These are phyloP conservation scores for Drepana falcataria DNA, from an alignment of 2,888 invertebrate species.

Conservation along the genomic window DNA sequence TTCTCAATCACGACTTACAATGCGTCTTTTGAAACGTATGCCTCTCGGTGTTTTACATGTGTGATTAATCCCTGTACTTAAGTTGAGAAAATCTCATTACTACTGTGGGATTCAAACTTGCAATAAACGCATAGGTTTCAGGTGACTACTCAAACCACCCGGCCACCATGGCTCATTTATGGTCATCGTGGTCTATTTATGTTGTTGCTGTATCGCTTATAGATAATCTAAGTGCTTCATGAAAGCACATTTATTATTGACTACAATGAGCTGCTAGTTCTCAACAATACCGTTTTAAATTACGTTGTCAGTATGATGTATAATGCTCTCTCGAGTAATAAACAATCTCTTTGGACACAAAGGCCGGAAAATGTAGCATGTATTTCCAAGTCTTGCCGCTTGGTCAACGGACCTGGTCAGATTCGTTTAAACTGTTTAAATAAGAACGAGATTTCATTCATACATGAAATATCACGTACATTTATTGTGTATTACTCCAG, in stretches of 20 bases:
- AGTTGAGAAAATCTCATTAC: too few relatives aligned
- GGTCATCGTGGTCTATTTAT: background rate
- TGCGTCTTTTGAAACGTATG: too few relatives aligned
- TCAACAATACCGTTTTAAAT: slow-evolving; percentile 10
- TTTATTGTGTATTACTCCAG: too few relatives aligned
- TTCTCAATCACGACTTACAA: too few relatives aligned
- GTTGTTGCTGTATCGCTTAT: background rate
- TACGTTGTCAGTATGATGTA: slow-evolving; percentile 8
- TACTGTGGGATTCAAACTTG: too few relatives aligned
- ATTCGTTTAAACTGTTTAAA: slow-evolving; percentile 15
- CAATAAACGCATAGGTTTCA: too few relatives aligned
- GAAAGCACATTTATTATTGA: background rate
- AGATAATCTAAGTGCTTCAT: background rate
- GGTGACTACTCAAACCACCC: too few relatives aligned
- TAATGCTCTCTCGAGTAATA: slow-evolving; percentile 15
- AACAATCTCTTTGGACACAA: slow-evolving; percentile 22
- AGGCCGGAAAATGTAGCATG: slow-evolving; percentile 22
- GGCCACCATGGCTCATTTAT: too few relatives aligned
- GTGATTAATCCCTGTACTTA: too few relatives aligned
- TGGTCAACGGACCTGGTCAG: slow-evolving; percentile 15
- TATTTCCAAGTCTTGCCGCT: slow-evolving; percentile 18
- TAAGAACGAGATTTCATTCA: background rate
- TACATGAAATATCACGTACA: too few relatives aligned
- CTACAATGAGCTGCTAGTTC: background rate
- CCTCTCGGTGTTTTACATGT: too few relatives aligned